phyloP scores from a whole-genome alignment of 2,888 invertebrate genomes.

The Philaethria dido region DNA sequence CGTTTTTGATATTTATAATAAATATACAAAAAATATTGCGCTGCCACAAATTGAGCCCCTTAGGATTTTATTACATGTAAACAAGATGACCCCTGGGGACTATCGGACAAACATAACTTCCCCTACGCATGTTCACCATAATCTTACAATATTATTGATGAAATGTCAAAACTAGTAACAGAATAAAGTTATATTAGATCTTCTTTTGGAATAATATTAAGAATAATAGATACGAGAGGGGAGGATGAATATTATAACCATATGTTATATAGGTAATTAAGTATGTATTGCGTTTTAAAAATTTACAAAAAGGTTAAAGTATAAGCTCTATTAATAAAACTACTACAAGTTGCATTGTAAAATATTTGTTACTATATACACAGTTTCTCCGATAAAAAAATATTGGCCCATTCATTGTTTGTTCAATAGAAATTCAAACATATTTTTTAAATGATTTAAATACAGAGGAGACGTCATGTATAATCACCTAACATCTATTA shows the following conservation, averaged over 20 bases:
- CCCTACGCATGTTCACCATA: constrained; percentile 6
- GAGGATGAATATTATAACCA: neutral
- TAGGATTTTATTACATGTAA: constrained; percentile 19
- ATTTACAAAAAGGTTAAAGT: too few relatives aligned
- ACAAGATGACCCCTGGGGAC: constrained; percentile 7
- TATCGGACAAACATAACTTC: constrained; percentile 7
- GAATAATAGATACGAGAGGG: neutral
- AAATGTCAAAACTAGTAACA: constrained; percentile 14
- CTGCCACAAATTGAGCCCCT: neutral
- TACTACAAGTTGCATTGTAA: too few relatives aligned
- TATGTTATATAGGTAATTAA: neutral
- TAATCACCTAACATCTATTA: too few relatives aligned
- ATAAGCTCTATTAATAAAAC: too few relatives aligned
- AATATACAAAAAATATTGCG: neutral
- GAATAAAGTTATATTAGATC: neutral
- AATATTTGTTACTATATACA: too few relatives aligned
- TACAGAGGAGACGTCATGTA: too few relatives aligned
- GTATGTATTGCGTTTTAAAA: neutral
- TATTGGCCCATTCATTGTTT: too few relatives aligned
- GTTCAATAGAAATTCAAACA: too few relatives aligned
- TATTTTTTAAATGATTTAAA: too few relatives aligned
- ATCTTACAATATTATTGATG: constrained; percentile 16
- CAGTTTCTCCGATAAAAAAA: too few relatives aligned
- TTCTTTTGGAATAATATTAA: neutral
- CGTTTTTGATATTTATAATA: neutral